phyloP scores from a whole-genome alignment of 2,888 invertebrate genomes.

The Agriopis aurantiaria region DNA sequence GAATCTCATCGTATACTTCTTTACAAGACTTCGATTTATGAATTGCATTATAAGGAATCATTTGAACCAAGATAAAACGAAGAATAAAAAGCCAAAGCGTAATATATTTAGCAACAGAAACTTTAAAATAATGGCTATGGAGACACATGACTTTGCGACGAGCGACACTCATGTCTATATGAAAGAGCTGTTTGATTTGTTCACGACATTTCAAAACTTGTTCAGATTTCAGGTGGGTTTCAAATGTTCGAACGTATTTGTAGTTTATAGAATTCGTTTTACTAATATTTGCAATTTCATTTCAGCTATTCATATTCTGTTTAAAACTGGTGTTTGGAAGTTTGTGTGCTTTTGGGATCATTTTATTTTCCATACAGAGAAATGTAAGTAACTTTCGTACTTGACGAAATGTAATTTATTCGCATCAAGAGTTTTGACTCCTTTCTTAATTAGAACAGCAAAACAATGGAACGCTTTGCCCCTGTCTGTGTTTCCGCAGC shows the following conservation, averaged over 20 bases:
- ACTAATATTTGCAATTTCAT: constrained; percentile 27
- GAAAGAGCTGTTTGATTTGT: constrained; percentile 56
- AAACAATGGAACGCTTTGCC: too few relatives aligned
- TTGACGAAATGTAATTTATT: too few relatives aligned
- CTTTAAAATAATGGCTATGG: constrained; percentile 54
- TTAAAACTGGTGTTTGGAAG: constrained; percentile 56
- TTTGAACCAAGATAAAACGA: constrained; percentile 45
- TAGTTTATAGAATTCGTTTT: neutral
- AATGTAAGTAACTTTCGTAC: constrained; percentile 55
- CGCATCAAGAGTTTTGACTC: too few relatives aligned
- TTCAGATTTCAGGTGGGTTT: constrained; percentile 50
- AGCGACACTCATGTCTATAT: constrained; percentile 58
- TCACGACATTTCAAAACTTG: constrained; percentile 52
- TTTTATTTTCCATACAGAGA: constrained; percentile 55
- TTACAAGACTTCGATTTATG: constrained; percentile 58
- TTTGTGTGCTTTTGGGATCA: constrained; percentile 57
- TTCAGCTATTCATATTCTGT: constrained; percentile 62
- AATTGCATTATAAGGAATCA: constrained; percentile 65
- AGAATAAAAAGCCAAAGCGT: constrained; percentile 5
- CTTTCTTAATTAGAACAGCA: too few relatives aligned
- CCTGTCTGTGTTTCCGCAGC: too few relatives aligned
- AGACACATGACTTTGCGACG: constrained; percentile 55
- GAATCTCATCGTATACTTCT: constrained; percentile 61
- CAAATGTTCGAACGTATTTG: neutral
- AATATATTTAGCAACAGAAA: constrained; percentile 17